Evolutionary conservation across 1,140 invertebrate genomes (phyloP).

Genomic region (Chlorops oryzae): DNA sequence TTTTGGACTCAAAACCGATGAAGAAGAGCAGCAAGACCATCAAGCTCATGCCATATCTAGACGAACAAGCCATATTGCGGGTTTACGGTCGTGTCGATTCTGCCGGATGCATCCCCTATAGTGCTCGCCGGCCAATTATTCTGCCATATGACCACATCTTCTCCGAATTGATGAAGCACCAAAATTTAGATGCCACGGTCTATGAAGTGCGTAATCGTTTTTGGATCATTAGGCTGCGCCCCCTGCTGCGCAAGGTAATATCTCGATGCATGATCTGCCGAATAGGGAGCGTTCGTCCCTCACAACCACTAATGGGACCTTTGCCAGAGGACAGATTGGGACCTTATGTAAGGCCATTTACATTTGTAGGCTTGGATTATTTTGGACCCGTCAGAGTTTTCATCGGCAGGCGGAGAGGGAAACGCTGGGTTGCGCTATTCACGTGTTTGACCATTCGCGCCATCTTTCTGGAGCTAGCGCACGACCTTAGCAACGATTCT

Average conservation of each 20-base stretch:
- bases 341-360: not conserved
- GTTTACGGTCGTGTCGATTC: not conserved
- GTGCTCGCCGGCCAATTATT: not conserved
- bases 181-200: constrained; percentile 10
- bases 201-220: constrained; percentile 15
- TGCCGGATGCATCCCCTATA: not conserved
- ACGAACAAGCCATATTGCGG: not conserved
- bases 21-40: not conserved
- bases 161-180: not conserved
- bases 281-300: not conserved
- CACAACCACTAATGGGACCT: not conserved
- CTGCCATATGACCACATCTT: not conserved
- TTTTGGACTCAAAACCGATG: not conserved
- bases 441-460: no score
- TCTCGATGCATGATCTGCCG: not conserved
- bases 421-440: constrained; percentile 18
- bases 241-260: not conserved
- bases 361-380: not conserved
- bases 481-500: constrained; percentile 5
- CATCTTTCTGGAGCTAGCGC: constrained; percentile 16
- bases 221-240: constrained; percentile 5
- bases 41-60: not conserved
- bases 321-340: not conserved
- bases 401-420: constrained; percentile 13
- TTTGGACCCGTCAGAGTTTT: not conserved